Base-by-base conservation (phyloP, 2,113 vertebrate genomes). In the Clarias magur region DNA sequence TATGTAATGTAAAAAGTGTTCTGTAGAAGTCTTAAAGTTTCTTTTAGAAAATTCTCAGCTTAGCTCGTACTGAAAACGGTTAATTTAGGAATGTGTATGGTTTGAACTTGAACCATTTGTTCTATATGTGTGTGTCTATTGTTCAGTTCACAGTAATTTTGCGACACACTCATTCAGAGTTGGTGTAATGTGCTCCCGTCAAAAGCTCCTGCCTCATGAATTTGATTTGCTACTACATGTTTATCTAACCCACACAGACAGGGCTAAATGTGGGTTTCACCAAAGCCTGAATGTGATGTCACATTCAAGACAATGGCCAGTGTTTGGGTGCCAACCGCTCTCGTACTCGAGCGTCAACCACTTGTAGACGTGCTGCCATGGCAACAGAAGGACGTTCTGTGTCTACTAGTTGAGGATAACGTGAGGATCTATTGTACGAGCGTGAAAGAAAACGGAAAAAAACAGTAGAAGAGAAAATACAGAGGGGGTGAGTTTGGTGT, bases 311-410 rank as follows among this genome's bases (percentile, higher is more conserved):
- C 78, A n/a, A 59, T 79, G 53, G 59, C 19, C 54, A 54, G 13
- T 81, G 76, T 81, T 72, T 86, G 9, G 34, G 34, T 82, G 78
- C 78, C 79, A 60, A 42, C 67, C 68, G 25, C 62, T 67, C 65
- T 82, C 65, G 73, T 42, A 42, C 78, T 42, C 57, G 11, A 67
- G 34, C 57, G 79, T 84, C 86, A 80, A 5, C 23, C 60, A 84
- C 60, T 79, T 80, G 27, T 76, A 68, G 13, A 84, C 65, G 67
- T 30, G 85, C 75, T 87, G 8, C 85, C 81, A 80, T 89, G 81
- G 81, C 65, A 86, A 84, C 85, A 62, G 82, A 57, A 83, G 75
- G 72, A 56, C 88, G 17, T 70, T 86, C 42, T 48, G 75, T 42
- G 59, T 86, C 73, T 82, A 80, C 73, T 57, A 86, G 75, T 80